phyloP scores from a whole-genome alignment of 2,888 invertebrate species.

The Periphyllus acericola region DNA sequence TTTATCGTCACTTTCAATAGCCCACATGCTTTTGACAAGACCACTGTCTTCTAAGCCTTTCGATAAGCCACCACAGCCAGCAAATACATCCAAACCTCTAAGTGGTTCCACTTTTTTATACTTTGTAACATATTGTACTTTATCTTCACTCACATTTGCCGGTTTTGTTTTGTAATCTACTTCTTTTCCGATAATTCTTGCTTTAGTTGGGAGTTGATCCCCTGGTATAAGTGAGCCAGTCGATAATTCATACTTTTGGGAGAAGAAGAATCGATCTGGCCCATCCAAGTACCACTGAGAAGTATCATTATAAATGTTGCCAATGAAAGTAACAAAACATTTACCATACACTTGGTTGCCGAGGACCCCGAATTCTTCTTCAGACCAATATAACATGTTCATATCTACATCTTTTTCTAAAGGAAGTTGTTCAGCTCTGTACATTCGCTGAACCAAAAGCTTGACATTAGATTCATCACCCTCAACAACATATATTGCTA shows the following conservation, averaged over 20 bases:
- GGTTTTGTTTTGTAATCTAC: neutral
- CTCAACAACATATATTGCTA: conserved; percentile 71
- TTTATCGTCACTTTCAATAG: conserved; percentile 80
- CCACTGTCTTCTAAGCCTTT: conserved; percentile 79
- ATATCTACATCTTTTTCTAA: conserved; percentile 75
- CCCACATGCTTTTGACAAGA: conserved; percentile 79
- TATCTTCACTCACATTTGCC: neutral
- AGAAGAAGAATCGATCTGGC: conserved; percentile 81
- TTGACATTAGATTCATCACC: conserved; percentile 71
- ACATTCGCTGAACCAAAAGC: conserved; percentile 76
- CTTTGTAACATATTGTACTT: neutral
- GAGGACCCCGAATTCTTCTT: conserved; percentile 74
- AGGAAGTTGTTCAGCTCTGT: conserved; percentile 80
- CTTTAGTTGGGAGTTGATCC: conserved; percentile 73
- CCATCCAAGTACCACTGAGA: conserved; percentile 74
- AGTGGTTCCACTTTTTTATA: conserved; percentile 68
- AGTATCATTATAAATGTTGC: conserved; percentile 70
- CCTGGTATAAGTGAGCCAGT: conserved; percentile 66
- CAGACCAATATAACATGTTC: conserved; percentile 81
- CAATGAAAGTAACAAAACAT: conserved; percentile 76
- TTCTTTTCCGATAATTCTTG: conserved; percentile 70
- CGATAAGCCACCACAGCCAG: conserved; percentile 86
- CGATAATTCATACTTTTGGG: conserved; percentile 74
- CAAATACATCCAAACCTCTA: conserved; percentile 81
- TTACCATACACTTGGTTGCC: conserved; percentile 76